Evolutionary conservation across 2,888 invertebrate genomes (phyloP).

Genomic region (Dorcus parallelipipedus): DNA sequence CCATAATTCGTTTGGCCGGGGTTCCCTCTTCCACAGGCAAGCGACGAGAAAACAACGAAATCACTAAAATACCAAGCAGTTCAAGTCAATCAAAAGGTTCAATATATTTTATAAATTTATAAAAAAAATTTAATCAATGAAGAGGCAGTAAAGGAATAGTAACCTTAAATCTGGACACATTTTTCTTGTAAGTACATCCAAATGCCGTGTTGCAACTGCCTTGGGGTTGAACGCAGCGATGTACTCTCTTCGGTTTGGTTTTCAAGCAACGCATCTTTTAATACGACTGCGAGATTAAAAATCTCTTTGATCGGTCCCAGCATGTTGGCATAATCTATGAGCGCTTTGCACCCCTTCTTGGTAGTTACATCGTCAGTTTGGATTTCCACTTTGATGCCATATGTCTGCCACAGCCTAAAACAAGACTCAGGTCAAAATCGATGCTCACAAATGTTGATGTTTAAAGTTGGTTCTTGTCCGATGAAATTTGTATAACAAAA

Average conservation of each 20-base stretch:
- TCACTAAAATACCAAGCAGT: constrained; percentile 43
- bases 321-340: constrained; percentile 61
- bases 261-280: constrained; percentile 72
- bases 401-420: constrained; percentile 58
- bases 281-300: constrained; percentile 84
- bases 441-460: no score
- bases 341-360: constrained; percentile 62
- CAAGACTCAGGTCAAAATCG: neutral
- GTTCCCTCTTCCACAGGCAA: constrained; percentile 86
- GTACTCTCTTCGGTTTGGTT: constrained; percentile 70
- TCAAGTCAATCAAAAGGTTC: no score
- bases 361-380: constrained; percentile 71
- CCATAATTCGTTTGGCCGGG: constrained; percentile 88
- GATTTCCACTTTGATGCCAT: constrained; percentile 66
- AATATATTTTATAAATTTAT: no score
- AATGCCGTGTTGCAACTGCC: constrained; percentile 70
- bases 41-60: constrained; percentile 90
- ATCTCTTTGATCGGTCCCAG: constrained; percentile 78
- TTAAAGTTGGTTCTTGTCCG: no score
- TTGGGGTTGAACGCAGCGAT: constrained; percentile 71
- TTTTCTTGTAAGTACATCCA: constrained; percentile 53
- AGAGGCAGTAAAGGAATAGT: no score
- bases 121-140: constrained; percentile 2
- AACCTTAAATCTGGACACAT: no score
- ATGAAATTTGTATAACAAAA: no score